Conservation (phyloP, 2,888 invertebrate genomes). For the Drosophila basisetae region DNA sequence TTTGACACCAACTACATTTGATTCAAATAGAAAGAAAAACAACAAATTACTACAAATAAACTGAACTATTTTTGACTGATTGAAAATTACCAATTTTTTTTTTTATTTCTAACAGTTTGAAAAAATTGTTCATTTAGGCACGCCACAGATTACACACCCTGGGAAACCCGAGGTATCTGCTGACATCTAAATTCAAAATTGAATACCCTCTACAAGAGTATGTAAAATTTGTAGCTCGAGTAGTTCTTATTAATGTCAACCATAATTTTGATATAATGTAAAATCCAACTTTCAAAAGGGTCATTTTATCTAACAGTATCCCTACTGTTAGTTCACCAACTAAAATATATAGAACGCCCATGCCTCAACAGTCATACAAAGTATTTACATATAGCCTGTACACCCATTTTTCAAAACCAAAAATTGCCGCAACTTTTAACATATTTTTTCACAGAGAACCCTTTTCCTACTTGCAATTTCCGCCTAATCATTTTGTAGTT, state of each 20-base stretch:
- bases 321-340: not conserved
- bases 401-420: too few relatives aligned
- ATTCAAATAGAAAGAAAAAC: conserved; percentile 11
- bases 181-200: too few relatives aligned
- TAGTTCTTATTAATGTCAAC: not conserved
- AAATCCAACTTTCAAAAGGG: not conserved
- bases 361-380: not conserved
- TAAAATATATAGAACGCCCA: not conserved
- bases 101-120: not conserved
- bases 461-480: conserved; percentile 2
- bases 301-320: not conserved
- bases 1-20: conserved; percentile 28
- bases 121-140: not conserved
- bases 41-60: not conserved
- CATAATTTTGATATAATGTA: not conserved
- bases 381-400: not conserved
- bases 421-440: not conserved
- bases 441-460: not conserved
- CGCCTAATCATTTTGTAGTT: conserved; percentile 9
- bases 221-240: not conserved
- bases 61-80: not conserved
- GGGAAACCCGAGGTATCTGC: not conserved
- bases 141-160: not conserved
- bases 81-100: not conserved
- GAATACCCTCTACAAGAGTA: too few relatives aligned